phyloP scores from a whole-genome alignment of 2,888 invertebrate species.

The Iselma pallidipennis region DNA sequence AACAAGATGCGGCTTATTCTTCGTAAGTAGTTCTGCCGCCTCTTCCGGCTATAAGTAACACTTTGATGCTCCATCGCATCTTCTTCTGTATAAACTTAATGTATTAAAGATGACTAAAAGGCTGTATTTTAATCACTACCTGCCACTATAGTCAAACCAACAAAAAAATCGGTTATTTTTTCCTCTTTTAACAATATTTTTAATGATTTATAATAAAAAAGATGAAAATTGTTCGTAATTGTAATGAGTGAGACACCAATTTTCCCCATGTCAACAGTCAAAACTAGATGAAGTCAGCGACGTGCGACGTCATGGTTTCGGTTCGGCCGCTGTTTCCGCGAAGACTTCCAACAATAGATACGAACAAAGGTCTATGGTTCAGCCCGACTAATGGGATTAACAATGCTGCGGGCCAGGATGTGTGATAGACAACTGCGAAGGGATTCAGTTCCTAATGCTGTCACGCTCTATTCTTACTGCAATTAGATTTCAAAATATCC shows the following conservation, averaged over 20 bases:
- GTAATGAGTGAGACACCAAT: too few species aligned
- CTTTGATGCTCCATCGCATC: conserved; percentile 37
- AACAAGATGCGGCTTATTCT: conserved; percentile 37
- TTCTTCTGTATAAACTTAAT: not conserved
- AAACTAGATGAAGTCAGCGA: conserved; percentile 56
- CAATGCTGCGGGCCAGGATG: conserved; percentile 51
- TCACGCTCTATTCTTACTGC: not conserved
- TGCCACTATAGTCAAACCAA: not conserved
- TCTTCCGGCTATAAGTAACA: conserved; percentile 43
- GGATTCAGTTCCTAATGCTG: conserved; percentile 16
- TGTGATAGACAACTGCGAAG: conserved; percentile 47
- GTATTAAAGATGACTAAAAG: not conserved
- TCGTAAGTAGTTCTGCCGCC: conserved; percentile 32
- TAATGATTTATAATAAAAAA: too few species aligned
- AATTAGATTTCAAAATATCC: not conserved
- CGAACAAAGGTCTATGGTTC: conserved; percentile 50
- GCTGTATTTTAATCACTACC: not conserved
- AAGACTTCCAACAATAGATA: conserved; percentile 48
- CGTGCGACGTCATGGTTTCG: conserved; percentile 59
- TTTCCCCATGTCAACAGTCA: not conserved
- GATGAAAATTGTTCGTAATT: too few species aligned
- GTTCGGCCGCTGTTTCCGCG: conserved; percentile 50
- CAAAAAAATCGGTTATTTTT: too few species aligned
- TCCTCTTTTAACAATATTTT: too few species aligned
- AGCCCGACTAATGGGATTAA: conserved; percentile 52